Evolutionary conservation across 2,888 invertebrate genomes (phyloP).

Genomic region (Norana najaformis): DNA sequence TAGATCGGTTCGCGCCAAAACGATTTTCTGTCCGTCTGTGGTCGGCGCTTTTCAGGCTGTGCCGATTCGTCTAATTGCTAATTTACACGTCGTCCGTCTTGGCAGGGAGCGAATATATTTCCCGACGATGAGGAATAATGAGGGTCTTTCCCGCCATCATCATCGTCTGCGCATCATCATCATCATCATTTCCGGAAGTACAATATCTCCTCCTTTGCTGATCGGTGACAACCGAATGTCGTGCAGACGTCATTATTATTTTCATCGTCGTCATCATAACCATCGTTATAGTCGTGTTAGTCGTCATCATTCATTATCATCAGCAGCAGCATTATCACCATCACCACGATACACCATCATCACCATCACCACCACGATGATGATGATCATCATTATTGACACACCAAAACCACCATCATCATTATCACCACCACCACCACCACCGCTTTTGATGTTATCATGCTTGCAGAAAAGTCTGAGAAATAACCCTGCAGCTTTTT

Average conservation of each 20-base stretch:
- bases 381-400: too few species aligned
- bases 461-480: too few species aligned
- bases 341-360: too few species aligned
- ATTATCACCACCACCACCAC: neutral
- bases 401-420: neutral
- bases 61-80: neutral
- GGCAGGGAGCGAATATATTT: neutral
- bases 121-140: constrained; percentile 13
- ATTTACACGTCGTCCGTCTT: constrained; percentile 13
- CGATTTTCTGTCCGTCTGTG: neutral
- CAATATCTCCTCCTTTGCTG: neutral
- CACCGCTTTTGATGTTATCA: too few species aligned
- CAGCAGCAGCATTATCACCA: neutral
- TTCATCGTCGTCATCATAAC: too few species aligned
- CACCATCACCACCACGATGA: too few species aligned
- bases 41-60: constrained; percentile 13
- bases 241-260: neutral
- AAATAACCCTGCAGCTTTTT: too few species aligned
- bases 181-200: neutral
- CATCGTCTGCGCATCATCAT: neutral
- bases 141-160: neutral
- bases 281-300: too few species aligned
- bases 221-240: neutral
- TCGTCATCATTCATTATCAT: too few species aligned
- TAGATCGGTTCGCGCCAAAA: neutral